phyloP scores from a whole-genome alignment of 2,113 vertebrate species.

The Formicarius rufipectus region DNA sequence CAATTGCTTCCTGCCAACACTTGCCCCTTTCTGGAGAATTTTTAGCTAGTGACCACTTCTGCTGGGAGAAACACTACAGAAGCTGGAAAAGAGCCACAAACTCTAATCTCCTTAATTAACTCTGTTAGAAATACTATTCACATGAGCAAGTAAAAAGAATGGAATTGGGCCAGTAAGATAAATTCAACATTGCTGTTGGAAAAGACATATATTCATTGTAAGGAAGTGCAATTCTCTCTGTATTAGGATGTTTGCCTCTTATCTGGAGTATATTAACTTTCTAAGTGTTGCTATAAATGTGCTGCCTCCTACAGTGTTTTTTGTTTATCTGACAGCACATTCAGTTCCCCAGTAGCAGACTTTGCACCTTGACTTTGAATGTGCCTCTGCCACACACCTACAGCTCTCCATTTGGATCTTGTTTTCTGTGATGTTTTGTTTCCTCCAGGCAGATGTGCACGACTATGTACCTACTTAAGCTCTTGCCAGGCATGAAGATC shows the following conservation, averaged over 20 bases:
- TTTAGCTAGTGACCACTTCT: neutral
- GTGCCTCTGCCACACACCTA: neutral
- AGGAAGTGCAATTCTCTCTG: neutral
- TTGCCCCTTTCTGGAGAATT: neutral
- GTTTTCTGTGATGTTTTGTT: neutral
- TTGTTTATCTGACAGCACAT: neutral
- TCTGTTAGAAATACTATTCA: neutral
- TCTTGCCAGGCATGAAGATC: neutral
- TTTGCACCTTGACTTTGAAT: neutral
- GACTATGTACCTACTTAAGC: neutral
- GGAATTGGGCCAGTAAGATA: neutral
- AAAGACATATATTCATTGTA: neutral
- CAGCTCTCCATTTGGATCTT: neutral
- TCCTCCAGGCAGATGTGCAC: neutral
- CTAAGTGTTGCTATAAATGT: neutral
- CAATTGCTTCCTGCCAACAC: neutral
- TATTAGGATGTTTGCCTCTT: neutral
- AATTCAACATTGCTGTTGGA: neutral
- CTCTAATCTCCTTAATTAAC: neutral
- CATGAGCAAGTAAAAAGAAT: neutral
- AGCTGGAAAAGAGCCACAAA: neutral
- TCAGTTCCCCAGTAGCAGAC: neutral
- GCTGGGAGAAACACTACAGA: neutral
- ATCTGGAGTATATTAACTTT: neutral
- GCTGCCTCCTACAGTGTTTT: neutral